Evolutionary conservation across 2,888 invertebrate species (phyloP).

Genomic region (Antheraea assamensis): DNA sequence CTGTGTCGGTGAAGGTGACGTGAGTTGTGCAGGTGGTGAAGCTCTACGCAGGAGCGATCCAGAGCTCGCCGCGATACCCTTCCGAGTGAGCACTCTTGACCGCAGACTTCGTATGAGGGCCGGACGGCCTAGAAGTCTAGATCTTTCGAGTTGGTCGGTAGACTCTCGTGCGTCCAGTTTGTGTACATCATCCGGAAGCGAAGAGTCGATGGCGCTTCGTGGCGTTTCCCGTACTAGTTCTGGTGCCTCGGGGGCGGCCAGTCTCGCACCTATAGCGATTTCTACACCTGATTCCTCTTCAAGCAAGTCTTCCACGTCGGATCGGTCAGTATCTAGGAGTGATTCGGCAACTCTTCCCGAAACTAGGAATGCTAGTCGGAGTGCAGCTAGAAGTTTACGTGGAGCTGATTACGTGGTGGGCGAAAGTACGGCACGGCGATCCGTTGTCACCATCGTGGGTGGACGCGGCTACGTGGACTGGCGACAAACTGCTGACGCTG

Average conservation of each 20-base stretch:
- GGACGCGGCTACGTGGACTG: conserved; percentile 94
- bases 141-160: conserved; percentile 94
- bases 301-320: conserved; percentile 67
- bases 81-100: conserved; percentile 91
- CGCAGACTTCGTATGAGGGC: conserved; percentile 91
- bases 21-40: conserved; percentile 87
- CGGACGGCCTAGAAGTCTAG: conserved; percentile 90
- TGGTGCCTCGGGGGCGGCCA: conserved; percentile 85
- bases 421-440: conserved; percentile 83
- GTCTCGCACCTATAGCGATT: conserved; percentile 80
- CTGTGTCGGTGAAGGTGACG: conserved; percentile 90
- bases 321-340: conserved; percentile 64
- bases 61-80: conserved; percentile 91
- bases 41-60: conserved; percentile 91
- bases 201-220: conserved; percentile 90
- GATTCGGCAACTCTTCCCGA: conserved; percentile 56
- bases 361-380: conserved; percentile 45
- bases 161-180: conserved; percentile 91
- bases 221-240: conserved; percentile 89
- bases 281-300: conserved; percentile 73
- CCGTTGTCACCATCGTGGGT: conserved; percentile 93
- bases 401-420: conserved; percentile 71
- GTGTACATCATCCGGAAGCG: conserved; percentile 93
- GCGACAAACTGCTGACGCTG: conserved; percentile 87
- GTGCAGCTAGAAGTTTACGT: conserved; percentile 66